A percentile compares a stretch with the other conserved stretches of the same genome.
These are phyloP conservation scores for Volucella inanis DNA, from an alignment of 2,888 invertebrate genomes.

Conservation along the genomic window DNA sequence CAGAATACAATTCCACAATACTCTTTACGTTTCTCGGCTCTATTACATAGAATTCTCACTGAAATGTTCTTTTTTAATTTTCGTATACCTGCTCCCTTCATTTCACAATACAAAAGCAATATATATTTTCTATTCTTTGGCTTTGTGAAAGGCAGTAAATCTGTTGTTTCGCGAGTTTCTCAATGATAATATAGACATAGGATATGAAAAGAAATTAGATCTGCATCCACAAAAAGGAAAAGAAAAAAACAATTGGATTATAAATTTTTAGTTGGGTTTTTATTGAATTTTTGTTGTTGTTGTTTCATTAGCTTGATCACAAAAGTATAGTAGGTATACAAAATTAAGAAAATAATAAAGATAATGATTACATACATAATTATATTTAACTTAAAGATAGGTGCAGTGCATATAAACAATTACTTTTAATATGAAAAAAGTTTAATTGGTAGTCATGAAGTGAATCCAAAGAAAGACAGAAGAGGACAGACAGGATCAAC, in stretches of 20 bases:
- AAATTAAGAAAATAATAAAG: conserved; percentile 24
- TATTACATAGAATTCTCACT: too few relatives aligned
- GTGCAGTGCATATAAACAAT: background rate
- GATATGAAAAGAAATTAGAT: background rate
- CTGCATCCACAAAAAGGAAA: background rate
- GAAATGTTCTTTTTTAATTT: background rate
- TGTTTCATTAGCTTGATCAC: conserved; percentile 45
- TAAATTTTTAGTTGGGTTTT: conserved; percentile 34
- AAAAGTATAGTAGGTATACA: conserved; percentile 38
- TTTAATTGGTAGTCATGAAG: background rate
- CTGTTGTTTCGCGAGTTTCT: conserved; percentile 12
- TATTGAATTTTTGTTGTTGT: conserved; percentile 36
- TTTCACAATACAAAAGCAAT: conserved; percentile 4
- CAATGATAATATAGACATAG: background rate
- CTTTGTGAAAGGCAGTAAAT: background rate
- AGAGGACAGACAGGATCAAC: background rate
- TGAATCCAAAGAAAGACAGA: background rate
- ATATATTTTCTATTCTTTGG: background rate
- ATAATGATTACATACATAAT: conserved; percentile 19
- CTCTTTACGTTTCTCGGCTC: too few relatives aligned
- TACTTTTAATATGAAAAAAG: conserved; percentile 3
- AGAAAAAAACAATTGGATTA: background rate
- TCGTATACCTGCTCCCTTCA: background rate
- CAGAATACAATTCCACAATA: too few relatives aligned
- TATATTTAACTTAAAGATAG: background rate